Base-by-base conservation (phyloP, 2,113 vertebrate species). In the Aphelocoma coerulescens region DNA sequence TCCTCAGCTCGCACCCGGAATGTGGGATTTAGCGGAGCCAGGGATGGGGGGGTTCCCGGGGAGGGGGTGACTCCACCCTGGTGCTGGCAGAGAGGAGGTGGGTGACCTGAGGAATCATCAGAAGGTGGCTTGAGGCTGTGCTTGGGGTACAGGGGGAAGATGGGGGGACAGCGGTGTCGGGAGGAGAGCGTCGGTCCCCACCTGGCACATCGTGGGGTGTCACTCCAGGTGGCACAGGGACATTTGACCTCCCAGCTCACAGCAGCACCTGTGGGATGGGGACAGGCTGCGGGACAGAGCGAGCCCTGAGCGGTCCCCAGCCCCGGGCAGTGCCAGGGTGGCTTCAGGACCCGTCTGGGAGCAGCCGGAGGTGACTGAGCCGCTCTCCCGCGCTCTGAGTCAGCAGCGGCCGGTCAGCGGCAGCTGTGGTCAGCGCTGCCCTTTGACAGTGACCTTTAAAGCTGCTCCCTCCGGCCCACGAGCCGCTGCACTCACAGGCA, bases 391-490 rank as follows among this genome's bases (percentile, higher is more conserved):
- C 49, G 10, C 10, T 75, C 85, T 97, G 96, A 95, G 65, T 97
- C 97, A 97, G 92, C 20, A 5, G 11, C 26, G 59, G 10, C 16
- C n/a, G 72, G 5, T 26, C 65, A 6, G 75, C 63, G 33, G 66
- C 91, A 39, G 92, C 79, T 67, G 92, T 1, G 82, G 51, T 77
- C 86, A 58, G 80, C 61, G 20, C 82, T 85, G 78, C 91, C 95
- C 94, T 95, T 95, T 92, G 92, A 22, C 79, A 0, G 65, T 66
- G 92, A 95, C 96, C 96, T 97, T 97, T 97, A 67, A 41, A 52
- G 95, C 86, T 4, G 76, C 54, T 58, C 73, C 57, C 89, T 83
- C n/a, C 94, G 55, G 88, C 95, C 91, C 93, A 77, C 84, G 4
- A 9, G 54, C 67, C 11, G 14, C 54, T 2, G 6, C 8, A 0